These are phyloP conservation scores for Gastrophysa polygoni DNA, from an alignment of 2,888 invertebrate species.

Conservation along the genomic window DNA sequence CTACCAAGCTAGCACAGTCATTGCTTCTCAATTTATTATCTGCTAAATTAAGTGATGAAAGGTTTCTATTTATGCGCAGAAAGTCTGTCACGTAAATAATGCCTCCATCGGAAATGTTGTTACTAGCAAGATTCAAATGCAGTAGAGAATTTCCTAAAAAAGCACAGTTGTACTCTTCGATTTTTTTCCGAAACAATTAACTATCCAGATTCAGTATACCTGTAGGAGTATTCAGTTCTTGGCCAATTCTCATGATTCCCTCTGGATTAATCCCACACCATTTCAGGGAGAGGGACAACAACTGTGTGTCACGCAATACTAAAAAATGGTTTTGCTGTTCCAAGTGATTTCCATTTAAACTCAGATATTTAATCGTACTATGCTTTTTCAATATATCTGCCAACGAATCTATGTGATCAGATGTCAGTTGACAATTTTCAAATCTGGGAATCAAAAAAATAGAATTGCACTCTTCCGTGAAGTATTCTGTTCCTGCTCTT, in stretches of 20 bases:
- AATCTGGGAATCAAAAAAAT: too few species aligned
- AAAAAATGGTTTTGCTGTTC: slow-evolving; percentile 23
- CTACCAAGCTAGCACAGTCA: slow-evolving; percentile 40
- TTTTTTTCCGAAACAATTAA: background rate
- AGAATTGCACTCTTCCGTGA: too few species aligned
- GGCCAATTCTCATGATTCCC: slow-evolving; percentile 15
- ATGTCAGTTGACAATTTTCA: slow-evolving; percentile 31
- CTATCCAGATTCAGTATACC: background rate
- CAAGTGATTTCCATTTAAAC: slow-evolving; percentile 32
- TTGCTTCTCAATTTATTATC: slow-evolving; percentile 49
- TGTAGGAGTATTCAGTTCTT: background rate
- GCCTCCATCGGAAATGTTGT: slow-evolving; percentile 52
- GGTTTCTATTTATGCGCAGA: slow-evolving; percentile 49
- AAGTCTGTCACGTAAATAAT: slow-evolving; percentile 45
- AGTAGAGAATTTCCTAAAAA: slow-evolving; percentile 38
- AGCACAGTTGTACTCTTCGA: background rate
- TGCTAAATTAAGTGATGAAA: slow-evolving; percentile 46
- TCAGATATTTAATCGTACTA: slow-evolving; percentile 21
- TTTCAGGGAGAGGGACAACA: slow-evolving; percentile 26
- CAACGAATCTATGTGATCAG: slow-evolving; percentile 26
- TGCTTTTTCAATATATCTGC: slow-evolving; percentile 12
- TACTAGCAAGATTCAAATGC: slow-evolving; percentile 54
- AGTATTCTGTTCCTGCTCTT: too few species aligned
- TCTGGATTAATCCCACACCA: slow-evolving; percentile 26
- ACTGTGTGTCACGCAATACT: slow-evolving; percentile 20